Evolutionary conservation across 2,888 invertebrate species (phyloP).

Genomic region (Tenthredo distinguenda): DNA sequence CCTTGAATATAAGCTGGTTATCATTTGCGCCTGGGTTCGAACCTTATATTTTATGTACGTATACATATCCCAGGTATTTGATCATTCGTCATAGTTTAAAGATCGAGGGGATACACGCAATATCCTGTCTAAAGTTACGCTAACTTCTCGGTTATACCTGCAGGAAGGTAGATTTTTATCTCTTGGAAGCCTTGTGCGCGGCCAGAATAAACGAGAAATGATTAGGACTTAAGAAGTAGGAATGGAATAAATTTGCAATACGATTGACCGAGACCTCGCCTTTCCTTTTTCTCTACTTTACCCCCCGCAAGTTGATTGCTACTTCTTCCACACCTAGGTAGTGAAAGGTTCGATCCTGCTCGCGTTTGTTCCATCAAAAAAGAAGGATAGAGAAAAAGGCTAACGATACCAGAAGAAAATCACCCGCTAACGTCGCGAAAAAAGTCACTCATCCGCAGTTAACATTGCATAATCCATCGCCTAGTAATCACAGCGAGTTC

Average conservation of each 20-base stretch:
- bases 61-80: background rate
- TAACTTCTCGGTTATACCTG: slow-evolving; percentile 28
- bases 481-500: background rate
- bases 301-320: slow-evolving; percentile 31
- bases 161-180: slow-evolving; percentile 29
- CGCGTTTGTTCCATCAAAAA: background rate
- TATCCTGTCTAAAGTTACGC: slow-evolving; percentile 36
- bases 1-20: background rate
- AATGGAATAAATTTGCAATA: slow-evolving; percentile 52
- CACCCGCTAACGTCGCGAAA: background rate
- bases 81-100: slow-evolving; percentile 11
- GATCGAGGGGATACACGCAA: slow-evolving; percentile 29
- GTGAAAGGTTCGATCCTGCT: background rate
- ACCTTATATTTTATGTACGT: background rate
- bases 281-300: slow-evolving; percentile 23
- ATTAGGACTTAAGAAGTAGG: slow-evolving; percentile 41
- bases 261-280: slow-evolving; percentile 45
- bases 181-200: background rate
- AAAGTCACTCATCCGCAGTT: background rate
- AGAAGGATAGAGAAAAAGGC: background rate
- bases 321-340: slow-evolving; percentile 1
- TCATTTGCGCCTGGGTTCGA: background rate
- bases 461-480: background rate
- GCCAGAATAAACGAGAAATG: slow-evolving; percentile 46
- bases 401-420: background rate